Evolutionary conservation across 1,140 invertebrate species (phyloP).

Genomic region (Penaeus japonicus): DNA sequence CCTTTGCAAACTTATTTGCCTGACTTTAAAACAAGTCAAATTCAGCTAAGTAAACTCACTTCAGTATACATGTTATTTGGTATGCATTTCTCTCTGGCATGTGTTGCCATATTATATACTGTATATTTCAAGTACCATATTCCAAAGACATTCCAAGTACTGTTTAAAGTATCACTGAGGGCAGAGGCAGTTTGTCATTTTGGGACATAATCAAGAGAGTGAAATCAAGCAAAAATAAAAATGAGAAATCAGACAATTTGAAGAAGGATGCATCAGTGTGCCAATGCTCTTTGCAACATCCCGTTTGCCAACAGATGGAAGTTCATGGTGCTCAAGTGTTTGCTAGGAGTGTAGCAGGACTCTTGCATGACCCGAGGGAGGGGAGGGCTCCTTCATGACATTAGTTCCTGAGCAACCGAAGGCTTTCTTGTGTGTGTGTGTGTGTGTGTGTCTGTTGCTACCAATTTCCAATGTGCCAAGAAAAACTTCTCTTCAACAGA

Average conservation of each 20-base stretch:
- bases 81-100: neutral
- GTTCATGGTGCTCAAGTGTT: neutral
- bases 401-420: conserved; percentile 35
- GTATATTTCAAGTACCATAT: no score
- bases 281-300: neutral
- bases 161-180: conserved; percentile 45
- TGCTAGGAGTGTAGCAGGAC: conserved; percentile 9
- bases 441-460: no score
- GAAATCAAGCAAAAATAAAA: conserved; percentile 19
- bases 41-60: conserved; percentile 27
- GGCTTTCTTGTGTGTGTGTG: neutral
- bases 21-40: conserved; percentile 55
- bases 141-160: neutral
- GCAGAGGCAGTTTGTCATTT: conserved; percentile 21
- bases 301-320: neutral
- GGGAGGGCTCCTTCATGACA: neutral
- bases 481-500: neutral
- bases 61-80: conserved; percentile 29
- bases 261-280: no score
- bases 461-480: no score
- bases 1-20: conserved; percentile 27
- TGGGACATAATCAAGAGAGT: neutral
- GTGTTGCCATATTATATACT: neutral
- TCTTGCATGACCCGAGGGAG: neutral
- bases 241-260: conserved; percentile 15